A percentile compares a stretch with the other conserved stretches of the same genome.
Conservation (phyloP, 2,888 invertebrate species). For the Campoletis raptor region DNA sequence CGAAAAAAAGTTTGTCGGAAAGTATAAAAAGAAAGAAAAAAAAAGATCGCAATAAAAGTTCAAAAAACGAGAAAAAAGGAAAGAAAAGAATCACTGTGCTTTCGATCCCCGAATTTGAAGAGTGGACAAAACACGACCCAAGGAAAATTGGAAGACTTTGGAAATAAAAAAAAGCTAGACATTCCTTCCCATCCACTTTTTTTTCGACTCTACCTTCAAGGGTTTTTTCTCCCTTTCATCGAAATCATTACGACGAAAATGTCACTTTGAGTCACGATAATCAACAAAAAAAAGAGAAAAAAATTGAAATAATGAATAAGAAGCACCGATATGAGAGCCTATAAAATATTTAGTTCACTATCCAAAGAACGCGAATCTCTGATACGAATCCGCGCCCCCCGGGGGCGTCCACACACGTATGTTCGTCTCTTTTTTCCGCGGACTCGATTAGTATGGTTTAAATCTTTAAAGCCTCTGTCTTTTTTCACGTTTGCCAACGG, state of each 20-base stretch:
- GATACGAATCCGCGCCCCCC: conserved; percentile 29
- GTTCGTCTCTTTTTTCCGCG: conserved; percentile 9
- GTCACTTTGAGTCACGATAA: conserved; percentile 17
- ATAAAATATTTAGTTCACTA: conserved; percentile 53
- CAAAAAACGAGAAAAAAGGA: conserved; percentile 2
- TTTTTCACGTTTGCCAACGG: conserved; percentile 18
- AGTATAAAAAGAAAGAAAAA: conserved; percentile 18
- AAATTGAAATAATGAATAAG: conserved; percentile 40
- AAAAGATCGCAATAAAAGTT: conserved; percentile 32
- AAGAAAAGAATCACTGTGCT: neutral
- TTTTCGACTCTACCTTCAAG: conserved; percentile 16
- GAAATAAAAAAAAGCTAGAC: conserved; percentile 42
- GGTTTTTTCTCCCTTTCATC: neutral
- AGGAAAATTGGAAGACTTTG: conserved; percentile 68
- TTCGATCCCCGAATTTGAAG: neutral
- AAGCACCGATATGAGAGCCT: conserved; percentile 60
- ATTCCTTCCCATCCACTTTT: conserved; percentile 12
- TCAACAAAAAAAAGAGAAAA: conserved; percentile 1
- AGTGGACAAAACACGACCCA: conserved; percentile 21
- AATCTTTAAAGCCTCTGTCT: conserved; percentile 50
- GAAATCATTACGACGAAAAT: conserved; percentile 1
- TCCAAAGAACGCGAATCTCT: conserved; percentile 26
- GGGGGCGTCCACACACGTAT: neutral
- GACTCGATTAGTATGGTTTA: conserved; percentile 27
- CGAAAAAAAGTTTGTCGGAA: neutral